phyloP scores from a whole-genome alignment of 2,113 vertebrate genomes.

The Oceanites oceanicus region DNA sequence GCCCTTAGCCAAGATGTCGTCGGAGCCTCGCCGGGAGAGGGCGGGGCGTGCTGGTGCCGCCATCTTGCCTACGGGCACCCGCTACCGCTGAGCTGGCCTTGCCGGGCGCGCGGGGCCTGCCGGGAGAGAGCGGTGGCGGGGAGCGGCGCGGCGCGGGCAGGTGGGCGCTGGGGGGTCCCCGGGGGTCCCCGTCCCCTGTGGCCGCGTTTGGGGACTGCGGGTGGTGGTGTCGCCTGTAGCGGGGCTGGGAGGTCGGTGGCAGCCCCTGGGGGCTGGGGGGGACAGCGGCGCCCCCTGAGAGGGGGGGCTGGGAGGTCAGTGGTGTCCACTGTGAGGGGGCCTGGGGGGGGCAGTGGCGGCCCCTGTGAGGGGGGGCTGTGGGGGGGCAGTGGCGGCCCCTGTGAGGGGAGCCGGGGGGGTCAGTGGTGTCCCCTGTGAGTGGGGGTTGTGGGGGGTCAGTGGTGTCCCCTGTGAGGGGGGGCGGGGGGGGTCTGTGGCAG shows the following conservation, averaged over 20 bases:
- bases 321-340: background rate
- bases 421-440: background rate
- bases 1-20: background rate
- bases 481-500: background rate
- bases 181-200: background rate
- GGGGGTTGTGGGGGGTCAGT: background rate
- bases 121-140: background rate
- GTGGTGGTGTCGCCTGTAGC: background rate
- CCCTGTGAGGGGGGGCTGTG: too few relatives aligned
- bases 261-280: too few relatives aligned
- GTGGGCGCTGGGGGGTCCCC: background rate
- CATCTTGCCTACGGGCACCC: background rate
- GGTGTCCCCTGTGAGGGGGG: background rate
- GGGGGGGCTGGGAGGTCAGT: too few relatives aligned
- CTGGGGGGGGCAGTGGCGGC: background rate
- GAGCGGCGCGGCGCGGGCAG: background rate
- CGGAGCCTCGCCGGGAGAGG: background rate
- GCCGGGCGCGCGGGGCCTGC: background rate
- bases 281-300: background rate
- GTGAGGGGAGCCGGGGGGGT: too few relatives aligned
- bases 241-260: background rate
- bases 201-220: background rate
- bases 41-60: background rate
- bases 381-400: background rate
- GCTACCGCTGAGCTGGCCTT: conserved; percentile 45